Evolutionary conservation across 2,888 invertebrate species (phyloP).

Genomic region (Auanema freiburgensis): DNA sequence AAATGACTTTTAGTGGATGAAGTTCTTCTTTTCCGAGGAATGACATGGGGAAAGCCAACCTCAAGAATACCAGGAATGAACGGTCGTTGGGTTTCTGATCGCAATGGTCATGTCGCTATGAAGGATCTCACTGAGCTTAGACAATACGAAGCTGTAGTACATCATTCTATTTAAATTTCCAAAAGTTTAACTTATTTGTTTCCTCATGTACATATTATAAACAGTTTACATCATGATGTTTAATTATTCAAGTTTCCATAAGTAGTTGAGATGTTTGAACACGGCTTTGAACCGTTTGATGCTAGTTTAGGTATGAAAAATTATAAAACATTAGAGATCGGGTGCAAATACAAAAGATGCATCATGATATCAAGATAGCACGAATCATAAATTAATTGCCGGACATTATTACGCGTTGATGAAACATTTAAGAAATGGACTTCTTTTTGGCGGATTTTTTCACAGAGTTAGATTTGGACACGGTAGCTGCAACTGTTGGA

Average conservation of each 20-base stretch:
- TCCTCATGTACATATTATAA: too few species aligned
- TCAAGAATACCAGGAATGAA: conserved; percentile 58
- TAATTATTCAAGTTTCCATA: too few species aligned
- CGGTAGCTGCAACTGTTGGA: conserved; percentile 5
- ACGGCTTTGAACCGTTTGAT: too few species aligned
- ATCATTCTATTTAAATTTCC: conserved; percentile 54
- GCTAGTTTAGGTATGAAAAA: too few species aligned
- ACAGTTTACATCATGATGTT: too few species aligned
- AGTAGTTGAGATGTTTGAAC: too few species aligned
- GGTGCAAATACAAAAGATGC: too few species aligned
- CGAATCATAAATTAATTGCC: too few species aligned
- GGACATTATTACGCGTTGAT: too few species aligned
- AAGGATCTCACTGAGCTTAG: conserved; percentile 63
- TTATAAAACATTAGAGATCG: too few species aligned
- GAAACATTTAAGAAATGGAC: background rate
- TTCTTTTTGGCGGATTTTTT: conserved; percentile 3
- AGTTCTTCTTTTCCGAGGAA: conserved; percentile 56
- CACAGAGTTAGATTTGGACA: background rate
- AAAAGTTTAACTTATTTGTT: too few species aligned
- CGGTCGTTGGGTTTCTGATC: conserved; percentile 58
- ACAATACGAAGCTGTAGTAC: conserved; percentile 61
- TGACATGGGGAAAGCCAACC: conserved; percentile 64
- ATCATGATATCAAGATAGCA: too few species aligned
- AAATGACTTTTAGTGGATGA: conserved; percentile 52
- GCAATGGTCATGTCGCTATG: conserved; percentile 63